Base-by-base conservation (phyloP, 2,888 invertebrate species). In the Drosophila ustulata region DNA sequence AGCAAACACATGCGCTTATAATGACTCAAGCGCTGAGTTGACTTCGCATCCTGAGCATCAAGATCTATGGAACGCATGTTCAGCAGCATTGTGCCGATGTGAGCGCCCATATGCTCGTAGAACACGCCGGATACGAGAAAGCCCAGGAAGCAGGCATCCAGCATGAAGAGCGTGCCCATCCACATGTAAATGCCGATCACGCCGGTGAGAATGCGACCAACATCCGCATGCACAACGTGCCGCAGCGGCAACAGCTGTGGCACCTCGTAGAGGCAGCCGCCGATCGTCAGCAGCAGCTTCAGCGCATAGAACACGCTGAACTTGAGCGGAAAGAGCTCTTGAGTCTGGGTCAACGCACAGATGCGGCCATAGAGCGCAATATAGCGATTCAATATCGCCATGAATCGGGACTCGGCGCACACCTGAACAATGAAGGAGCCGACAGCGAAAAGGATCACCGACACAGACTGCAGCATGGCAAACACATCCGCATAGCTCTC, bases 111-210 rank as follows among this genome's bases (percentile, higher is more conserved):
- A 3, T 82, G 78, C 9, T 78, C 75, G 51, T 87, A 90, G 63
- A 90, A 65, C 4, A 82, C 66, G 11, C 80, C 80, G n/a, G 82
- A 78, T 3, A 88, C 63, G 0, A 90, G 58, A 30, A 90, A 89
- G 6, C 90, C 90, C 43, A 90, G 66, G 30, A 88, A 89, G 30
- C 90, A 89, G 1, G 78, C 56, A 25, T 90, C 90, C 75, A 90
- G 57, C 8, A 84, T 71, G 25, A 80, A 82, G 30, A 90, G 73
- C 0, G 84, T 87, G 53, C 89, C 88, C 57, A 90, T 43, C 90
- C 90, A 90, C 64, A 89, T 63, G 59, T 85, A 90, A 0, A 80
- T 67, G 51, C 83, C 84, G 26, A 80, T 49, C 6, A 69, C 3
- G 0, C 62, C 72, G 3, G 57, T 30, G 4, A 75, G 18, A 1